Evolutionary conservation across 2,888 invertebrate species (phyloP).

Genomic region (Bursaphelenchus okinawaensis): DNA sequence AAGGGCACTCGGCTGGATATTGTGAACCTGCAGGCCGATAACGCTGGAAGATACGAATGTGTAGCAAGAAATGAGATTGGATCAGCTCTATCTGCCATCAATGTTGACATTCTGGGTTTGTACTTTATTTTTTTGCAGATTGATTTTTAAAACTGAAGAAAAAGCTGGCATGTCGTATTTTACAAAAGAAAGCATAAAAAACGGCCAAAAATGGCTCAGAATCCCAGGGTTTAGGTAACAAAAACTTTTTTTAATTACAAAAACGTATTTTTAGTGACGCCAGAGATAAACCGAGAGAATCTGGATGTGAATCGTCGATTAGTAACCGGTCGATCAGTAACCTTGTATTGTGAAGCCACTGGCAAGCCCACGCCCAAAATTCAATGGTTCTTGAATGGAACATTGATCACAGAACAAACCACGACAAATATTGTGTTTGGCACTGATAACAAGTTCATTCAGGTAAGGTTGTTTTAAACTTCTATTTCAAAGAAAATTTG

Average conservation of each 20-base stretch:
- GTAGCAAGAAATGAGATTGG: conserved; percentile 64
- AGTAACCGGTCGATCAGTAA: conserved; percentile 63
- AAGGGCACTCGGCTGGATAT: conserved; percentile 53
- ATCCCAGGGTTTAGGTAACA: too few species aligned
- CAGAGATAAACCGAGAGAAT: conserved; percentile 55
- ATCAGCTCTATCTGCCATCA: conserved; percentile 62
- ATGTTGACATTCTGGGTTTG: conserved; percentile 65
- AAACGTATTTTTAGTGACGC: conserved; percentile 58
- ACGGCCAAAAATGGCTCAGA: conserved; percentile 4
- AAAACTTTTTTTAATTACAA: conserved; percentile 8
- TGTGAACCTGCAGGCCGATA: conserved; percentile 52
- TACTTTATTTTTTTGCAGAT: background rate
- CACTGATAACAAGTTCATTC: conserved; percentile 32
- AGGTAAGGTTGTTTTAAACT: conserved; percentile 20
- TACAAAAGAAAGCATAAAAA: too few species aligned
- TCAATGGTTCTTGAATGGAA: conserved; percentile 59
- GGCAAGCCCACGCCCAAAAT: conserved; percentile 64
- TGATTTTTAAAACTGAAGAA: background rate
- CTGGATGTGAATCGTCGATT: conserved; percentile 55
- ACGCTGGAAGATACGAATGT: conserved; percentile 64
- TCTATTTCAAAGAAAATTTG: background rate
- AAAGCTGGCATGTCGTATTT: too few species aligned
- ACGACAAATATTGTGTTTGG: conserved; percentile 29
- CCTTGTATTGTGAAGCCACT: conserved; percentile 62
- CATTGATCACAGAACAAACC: conserved; percentile 10